These are phyloP conservation scores for Lasioglossum lativentre DNA, from an alignment of 2,888 invertebrate species.

Conservation along the genomic window DNA sequence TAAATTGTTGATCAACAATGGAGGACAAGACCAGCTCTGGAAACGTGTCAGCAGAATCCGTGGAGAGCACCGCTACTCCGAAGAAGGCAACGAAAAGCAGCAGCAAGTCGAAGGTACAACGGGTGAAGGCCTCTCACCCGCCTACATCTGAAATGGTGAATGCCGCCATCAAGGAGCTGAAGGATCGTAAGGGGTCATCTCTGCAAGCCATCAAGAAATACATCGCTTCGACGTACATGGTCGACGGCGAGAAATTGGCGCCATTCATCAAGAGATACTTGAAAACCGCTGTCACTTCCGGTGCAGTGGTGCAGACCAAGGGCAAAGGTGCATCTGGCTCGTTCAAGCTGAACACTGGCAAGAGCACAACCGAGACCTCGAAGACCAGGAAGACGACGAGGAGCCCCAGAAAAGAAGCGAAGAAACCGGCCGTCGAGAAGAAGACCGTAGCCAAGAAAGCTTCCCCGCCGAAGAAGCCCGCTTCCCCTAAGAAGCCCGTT, in stretches of 20 bases:
- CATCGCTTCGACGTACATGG: constrained; percentile 87
- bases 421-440: constrained; percentile 64
- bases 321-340: constrained; percentile 86
- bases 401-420: constrained; percentile 25
- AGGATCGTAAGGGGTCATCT: constrained; percentile 87
- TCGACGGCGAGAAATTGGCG: constrained; percentile 87
- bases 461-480: constrained; percentile 46
- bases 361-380: background rate
- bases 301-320: constrained; percentile 86
- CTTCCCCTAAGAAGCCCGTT: constrained; percentile 64
- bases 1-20: constrained; percentile 11
- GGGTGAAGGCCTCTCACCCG: constrained; percentile 85
- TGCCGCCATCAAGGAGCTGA: constrained; percentile 85
- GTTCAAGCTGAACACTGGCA: background rate
- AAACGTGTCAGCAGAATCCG: no score
- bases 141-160: constrained; percentile 87
- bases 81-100: no score
- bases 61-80: no score
- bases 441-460: constrained; percentile 55
- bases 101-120: constrained; percentile 67
- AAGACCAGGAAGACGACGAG: background rate
- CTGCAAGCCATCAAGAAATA: constrained; percentile 88
- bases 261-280: constrained; percentile 87
- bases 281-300: constrained; percentile 86
- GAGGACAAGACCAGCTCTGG: constrained; percentile 53